Evolutionary conservation across 2,113 vertebrate genomes (phyloP).

Genomic region (Mixornis gularis): DNA sequence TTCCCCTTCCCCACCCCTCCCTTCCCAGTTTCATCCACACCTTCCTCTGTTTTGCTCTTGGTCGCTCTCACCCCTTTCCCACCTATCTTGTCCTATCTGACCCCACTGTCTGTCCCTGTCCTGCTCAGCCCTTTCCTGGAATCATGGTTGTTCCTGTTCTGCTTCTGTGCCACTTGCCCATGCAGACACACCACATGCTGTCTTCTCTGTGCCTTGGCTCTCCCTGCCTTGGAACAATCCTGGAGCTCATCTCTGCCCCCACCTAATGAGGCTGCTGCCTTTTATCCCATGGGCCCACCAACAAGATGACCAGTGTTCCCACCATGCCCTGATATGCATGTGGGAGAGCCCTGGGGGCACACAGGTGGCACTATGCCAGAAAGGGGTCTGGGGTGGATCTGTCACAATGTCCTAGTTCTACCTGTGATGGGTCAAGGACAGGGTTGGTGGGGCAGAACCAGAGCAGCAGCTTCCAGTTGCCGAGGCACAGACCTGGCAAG

Average conservation of each 20-base stretch:
- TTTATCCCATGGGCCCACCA: background rate
- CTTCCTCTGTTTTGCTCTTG: background rate
- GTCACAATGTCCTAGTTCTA: background rate
- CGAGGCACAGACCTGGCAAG: accelerated
- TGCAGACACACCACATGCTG: accelerated
- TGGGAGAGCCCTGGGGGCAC: background rate
- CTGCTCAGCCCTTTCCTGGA: background rate
- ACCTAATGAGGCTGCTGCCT: background rate
- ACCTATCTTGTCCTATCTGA: background rate
- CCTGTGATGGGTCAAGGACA: background rate
- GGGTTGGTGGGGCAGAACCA: background rate
- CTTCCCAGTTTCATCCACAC: background rate
- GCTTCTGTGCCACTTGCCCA: background rate
- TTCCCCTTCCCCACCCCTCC: background rate
- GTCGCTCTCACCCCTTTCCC: background rate
- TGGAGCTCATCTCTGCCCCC: accelerated
- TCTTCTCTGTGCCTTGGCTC: background rate
- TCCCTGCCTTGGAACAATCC: background rate
- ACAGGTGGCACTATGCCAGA: background rate
- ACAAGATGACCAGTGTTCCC: background rate
- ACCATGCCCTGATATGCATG: accelerated
- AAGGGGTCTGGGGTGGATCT: accelerated
- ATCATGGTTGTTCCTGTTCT: background rate
- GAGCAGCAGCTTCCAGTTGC: background rate
- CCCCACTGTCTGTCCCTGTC: background rate